A percentile compares a stretch with the other conserved stretches of the same genome.
Evolutionary conservation across 2,113 vertebrate species (phyloP).

Genomic region (Syngnathus floridae): DNA sequence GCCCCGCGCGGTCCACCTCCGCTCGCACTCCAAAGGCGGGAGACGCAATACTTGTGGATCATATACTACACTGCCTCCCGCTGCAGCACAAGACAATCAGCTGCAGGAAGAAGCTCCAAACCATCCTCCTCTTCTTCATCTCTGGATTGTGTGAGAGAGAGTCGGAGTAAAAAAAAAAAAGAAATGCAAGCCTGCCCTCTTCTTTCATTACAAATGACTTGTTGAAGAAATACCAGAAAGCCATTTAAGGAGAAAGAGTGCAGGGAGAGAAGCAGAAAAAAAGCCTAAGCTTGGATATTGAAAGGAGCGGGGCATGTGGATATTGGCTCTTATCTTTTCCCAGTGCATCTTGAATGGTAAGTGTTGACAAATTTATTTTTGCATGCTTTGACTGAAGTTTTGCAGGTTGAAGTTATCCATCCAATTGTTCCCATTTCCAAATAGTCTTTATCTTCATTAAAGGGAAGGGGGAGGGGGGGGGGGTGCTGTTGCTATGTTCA

Average conservation of each 20-base stretch:
- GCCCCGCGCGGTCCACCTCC: slow-evolving; percentile 54
- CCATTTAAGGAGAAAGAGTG: slow-evolving; percentile 60
- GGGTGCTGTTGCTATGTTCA: slow-evolving; percentile 58
- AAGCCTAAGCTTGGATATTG: slow-evolving; percentile 76
- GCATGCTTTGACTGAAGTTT: slow-evolving; percentile 39
- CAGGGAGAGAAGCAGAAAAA: slow-evolving; percentile 58
- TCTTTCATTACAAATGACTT: slow-evolving; percentile 58
- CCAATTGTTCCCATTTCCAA: slow-evolving; percentile 8
- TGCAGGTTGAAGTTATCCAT: slow-evolving; percentile 2
- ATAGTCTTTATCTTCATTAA: slow-evolving; percentile 7
- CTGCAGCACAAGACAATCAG: slow-evolving; percentile 67
- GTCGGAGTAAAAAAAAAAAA: slow-evolving; percentile 28
- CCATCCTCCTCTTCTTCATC: slow-evolving; percentile 60
- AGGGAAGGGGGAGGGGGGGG: slow-evolving; percentile 20
- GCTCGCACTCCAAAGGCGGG: slow-evolving; percentile 9
- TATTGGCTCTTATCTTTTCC: slow-evolving; percentile 90
- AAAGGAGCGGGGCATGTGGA: slow-evolving; percentile 93
- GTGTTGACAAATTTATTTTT: slow-evolving; percentile 41
- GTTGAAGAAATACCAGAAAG: slow-evolving; percentile 56
- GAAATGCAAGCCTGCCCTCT: slow-evolving; percentile 29
- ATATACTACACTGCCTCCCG: slow-evolving; percentile 37
- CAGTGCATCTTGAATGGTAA: slow-evolving; percentile 95
- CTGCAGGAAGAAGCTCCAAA: slow-evolving; percentile 56
- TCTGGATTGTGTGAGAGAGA: slow-evolving; percentile 47
- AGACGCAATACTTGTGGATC: slow-evolving; percentile 57